Evolutionary conservation across 1,140 invertebrate genomes (phyloP).

Genomic region (Trichonephila inaurata): DNA sequence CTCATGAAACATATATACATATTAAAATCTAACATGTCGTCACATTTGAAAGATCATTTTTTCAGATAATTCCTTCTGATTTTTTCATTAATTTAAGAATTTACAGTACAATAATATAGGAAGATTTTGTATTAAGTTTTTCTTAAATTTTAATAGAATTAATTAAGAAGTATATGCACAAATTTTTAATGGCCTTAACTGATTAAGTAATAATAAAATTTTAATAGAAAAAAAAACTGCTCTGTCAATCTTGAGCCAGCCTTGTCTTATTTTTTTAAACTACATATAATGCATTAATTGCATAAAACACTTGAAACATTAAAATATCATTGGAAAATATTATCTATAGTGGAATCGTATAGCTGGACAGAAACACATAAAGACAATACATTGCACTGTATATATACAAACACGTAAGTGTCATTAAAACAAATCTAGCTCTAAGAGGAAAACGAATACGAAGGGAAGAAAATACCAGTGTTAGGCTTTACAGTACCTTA

Average conservation of each 20-base stretch:
- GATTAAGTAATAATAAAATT: too few species aligned
- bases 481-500: slow-evolving; percentile 29
- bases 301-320: not conserved
- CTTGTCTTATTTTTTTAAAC: not conserved
- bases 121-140: too few species aligned
- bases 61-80: too few species aligned
- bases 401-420: not conserved
- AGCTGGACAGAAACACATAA: not conserved
- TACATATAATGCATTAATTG: not conserved
- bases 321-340: not conserved
- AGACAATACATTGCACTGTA: not conserved
- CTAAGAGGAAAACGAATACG: not conserved
- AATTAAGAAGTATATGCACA: too few species aligned
- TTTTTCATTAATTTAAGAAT: too few species aligned
- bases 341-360: not conserved
- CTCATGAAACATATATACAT: not conserved
- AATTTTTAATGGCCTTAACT: too few species aligned
- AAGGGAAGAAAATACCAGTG: slow-evolving; percentile 70
- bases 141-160: too few species aligned
- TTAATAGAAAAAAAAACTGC: not conserved
- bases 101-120: too few species aligned
- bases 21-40: not conserved
- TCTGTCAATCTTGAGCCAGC: not conserved
- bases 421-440: not conserved
- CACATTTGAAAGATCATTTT: too few species aligned